These are phyloP conservation scores for Creontiades dilutus DNA, from an alignment of 2,888 invertebrate genomes.

Conservation along the genomic window DNA sequence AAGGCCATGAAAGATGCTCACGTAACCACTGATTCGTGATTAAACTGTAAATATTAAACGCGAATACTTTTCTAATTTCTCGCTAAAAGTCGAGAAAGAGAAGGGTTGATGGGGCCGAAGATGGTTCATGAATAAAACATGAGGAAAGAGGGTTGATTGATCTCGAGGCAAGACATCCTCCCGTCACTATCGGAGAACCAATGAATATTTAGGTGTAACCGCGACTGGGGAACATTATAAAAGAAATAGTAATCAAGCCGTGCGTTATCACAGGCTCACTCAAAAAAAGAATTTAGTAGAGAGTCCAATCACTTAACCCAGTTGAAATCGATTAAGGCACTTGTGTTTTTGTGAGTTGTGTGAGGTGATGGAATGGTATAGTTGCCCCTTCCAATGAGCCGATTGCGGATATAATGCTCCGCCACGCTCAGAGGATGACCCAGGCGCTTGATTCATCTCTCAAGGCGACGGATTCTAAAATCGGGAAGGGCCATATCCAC, in stretches of 20 bases:
- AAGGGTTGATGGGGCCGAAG: conserved; percentile 51
- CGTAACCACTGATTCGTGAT: neutral
- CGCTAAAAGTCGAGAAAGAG: conserved; percentile 37
- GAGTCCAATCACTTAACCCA: too few species aligned
- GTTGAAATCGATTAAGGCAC: too few species aligned
- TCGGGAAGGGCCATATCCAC: too few species aligned
- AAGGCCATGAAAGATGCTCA: neutral
- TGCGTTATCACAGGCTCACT: too few species aligned
- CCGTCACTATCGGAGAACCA: conserved; percentile 54
- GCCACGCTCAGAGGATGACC: too few species aligned
- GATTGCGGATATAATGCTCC: too few species aligned
- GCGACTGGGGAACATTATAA: neutral
- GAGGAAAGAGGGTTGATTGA: conserved; percentile 57
- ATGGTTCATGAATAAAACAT: conserved; percentile 54
- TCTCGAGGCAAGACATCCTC: conserved; percentile 55
- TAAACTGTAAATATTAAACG: neutral
- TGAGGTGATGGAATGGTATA: too few species aligned
- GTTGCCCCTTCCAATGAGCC: too few species aligned
- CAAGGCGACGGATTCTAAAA: too few species aligned
- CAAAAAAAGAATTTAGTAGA: too few species aligned
- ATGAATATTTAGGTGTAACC: conserved; percentile 60
- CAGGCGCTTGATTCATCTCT: too few species aligned
- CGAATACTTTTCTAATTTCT: conserved; percentile 27
- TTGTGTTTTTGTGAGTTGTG: too few species aligned
- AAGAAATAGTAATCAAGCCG: neutral